phyloP scores from a whole-genome alignment of 2,797 vertebrate genomes.

The Odontamblyopus rebecca region DNA sequence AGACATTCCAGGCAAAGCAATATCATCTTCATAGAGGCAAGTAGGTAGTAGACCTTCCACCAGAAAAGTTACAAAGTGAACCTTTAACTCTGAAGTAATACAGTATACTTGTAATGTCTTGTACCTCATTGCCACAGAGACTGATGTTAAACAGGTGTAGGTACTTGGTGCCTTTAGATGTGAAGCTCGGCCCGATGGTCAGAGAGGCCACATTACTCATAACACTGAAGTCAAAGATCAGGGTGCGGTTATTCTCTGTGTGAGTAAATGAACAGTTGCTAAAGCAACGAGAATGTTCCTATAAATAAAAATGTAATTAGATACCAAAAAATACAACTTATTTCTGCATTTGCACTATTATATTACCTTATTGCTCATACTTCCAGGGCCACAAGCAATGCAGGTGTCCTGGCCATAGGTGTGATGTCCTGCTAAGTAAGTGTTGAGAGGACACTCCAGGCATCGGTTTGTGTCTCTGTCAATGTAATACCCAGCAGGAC shows the following conservation, averaged over 20 bases:
- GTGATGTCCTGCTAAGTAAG: constrained; percentile 88
- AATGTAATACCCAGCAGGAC: constrained; percentile 91
- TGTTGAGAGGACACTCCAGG: constrained; percentile 86
- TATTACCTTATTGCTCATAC: constrained; percentile 84
- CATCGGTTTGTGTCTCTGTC: constrained; percentile 88
- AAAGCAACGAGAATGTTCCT: constrained; percentile 93
- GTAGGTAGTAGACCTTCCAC: no score
- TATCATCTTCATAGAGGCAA: no score
- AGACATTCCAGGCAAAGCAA: no score
- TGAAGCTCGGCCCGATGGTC: constrained; percentile 93
- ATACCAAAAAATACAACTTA: background rate
- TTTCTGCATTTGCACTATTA: background rate
- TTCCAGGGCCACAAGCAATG: constrained; percentile 88
- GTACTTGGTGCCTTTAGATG: constrained; percentile 96
- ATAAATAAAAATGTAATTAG: background rate
- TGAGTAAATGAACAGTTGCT: constrained; percentile 88
- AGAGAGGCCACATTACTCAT: constrained; percentile 85
- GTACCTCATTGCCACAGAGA: constrained; percentile 90
- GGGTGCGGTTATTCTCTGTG: constrained; percentile 83
- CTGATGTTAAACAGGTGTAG: constrained; percentile 97
- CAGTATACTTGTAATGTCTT: background rate
- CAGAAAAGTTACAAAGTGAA: background rate
- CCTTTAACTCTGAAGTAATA: background rate
- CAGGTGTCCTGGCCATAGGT: constrained; percentile 89
- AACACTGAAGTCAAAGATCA: constrained; percentile 88